Conservation (phyloP, 2,797 vertebrate species). For the Mus caroli region DNA sequence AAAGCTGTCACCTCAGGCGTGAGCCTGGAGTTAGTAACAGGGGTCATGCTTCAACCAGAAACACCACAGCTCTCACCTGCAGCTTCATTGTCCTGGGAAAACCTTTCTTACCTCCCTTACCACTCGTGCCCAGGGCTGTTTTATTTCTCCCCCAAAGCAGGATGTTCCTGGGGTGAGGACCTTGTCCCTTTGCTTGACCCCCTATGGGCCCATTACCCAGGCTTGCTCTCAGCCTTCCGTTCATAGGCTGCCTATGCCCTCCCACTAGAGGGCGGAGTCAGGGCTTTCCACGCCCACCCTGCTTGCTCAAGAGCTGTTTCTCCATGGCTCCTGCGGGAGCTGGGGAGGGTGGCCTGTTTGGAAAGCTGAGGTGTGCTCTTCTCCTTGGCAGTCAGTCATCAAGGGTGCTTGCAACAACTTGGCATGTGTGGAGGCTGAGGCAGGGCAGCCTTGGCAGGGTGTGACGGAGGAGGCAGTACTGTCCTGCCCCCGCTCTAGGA, state of each 20-base stretch:
- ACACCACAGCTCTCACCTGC: neutral
- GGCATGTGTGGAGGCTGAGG: constrained; percentile 44
- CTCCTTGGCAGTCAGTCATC: neutral
- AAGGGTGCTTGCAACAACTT: constrained; percentile 26
- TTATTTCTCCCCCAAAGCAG: neutral
- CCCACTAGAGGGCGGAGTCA: neutral
- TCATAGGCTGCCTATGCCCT: neutral
- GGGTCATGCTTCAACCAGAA: neutral
- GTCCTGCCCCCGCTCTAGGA: fast-evolving
- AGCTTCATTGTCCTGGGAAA: neutral
- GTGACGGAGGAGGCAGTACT: neutral
- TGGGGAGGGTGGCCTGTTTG: neutral
- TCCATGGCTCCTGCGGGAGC: neutral
- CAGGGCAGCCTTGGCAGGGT: neutral
- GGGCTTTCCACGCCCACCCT: neutral
- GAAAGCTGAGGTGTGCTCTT: constrained; percentile 65
- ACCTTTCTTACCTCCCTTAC: neutral
- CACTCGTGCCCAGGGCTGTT: neutral
- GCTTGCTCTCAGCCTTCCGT: neutral
- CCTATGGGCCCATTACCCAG: neutral
- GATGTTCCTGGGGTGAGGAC: no score
- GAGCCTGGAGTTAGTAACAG: neutral
- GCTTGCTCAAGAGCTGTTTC: neutral
- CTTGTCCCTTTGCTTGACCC: neutral
- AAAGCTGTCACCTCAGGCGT: neutral